A percentile compares a stretch with the other conserved stretches of the same genome.
Conservation (phyloP, 2,888 invertebrate species). For the Eupithecia subumbrata region DNA sequence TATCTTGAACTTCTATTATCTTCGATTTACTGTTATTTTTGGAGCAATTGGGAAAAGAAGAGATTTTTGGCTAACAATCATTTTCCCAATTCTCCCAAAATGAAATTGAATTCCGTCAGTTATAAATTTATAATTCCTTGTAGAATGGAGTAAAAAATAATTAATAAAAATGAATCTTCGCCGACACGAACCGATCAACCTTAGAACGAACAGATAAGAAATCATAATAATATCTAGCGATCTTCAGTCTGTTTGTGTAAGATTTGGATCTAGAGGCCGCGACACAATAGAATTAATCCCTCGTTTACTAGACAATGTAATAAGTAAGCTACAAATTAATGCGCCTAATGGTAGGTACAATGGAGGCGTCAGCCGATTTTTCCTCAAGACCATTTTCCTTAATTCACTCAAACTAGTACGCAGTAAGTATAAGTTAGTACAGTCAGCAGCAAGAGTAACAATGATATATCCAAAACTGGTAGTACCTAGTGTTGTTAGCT, state of each 20-base stretch:
- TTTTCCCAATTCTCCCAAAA: no score
- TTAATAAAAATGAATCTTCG: no score
- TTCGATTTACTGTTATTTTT: no score
- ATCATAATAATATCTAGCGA: not conserved
- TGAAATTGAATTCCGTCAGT: no score
- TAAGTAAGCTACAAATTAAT: conserved; percentile 13
- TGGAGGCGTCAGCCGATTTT: not conserved
- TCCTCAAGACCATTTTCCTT: conserved; percentile 5
- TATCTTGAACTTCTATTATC: no score
- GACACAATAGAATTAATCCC: conserved; percentile 8
- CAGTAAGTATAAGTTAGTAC: not conserved
- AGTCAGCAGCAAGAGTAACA: not conserved
- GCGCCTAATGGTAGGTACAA: not conserved
- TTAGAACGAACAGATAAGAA: not conserved
- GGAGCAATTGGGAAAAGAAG: no score
- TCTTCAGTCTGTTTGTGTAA: not conserved
- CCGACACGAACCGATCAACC: no score
- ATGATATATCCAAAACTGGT: no score
- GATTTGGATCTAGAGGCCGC: conserved; percentile 4
- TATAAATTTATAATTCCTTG: no score
- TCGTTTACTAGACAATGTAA: conserved; percentile 13
- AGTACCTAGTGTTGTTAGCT: no score
- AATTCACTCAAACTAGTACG: conserved; percentile 1
- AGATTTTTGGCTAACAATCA: no score
- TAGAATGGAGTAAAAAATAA: no score